These are phyloP conservation scores for Heteromurus nitidus DNA, from an alignment of 2,888 invertebrate genomes.

Conservation along the genomic window DNA sequence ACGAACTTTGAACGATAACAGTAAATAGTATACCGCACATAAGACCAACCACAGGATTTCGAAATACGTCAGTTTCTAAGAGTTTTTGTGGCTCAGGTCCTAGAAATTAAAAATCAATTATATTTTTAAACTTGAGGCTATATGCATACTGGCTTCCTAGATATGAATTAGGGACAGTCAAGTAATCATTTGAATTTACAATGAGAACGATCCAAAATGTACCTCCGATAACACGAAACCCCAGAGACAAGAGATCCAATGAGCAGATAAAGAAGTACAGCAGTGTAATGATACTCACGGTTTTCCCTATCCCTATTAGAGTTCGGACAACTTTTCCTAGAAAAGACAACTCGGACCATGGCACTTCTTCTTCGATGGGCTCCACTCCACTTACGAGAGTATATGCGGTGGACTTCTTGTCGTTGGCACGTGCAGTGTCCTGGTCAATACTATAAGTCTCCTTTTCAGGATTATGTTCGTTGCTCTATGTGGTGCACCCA, in stretches of 20 bases:
- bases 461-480: no score
- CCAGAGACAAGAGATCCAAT: constrained; percentile 75
- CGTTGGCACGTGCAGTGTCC: no score
- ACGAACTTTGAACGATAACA: constrained; percentile 78
- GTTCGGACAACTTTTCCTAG: constrained; percentile 73
- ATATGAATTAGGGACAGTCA: no score
- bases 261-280: constrained; percentile 77
- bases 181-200: constrained; percentile 51
- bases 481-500: no score
- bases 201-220: no score
- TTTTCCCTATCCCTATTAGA: constrained; percentile 71
- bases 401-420: no score
- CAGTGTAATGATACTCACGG: constrained; percentile 73
- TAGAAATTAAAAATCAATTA: constrained; percentile 12
- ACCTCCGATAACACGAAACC: constrained; percentile 75
- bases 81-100: background rate
- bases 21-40: constrained; percentile 79
- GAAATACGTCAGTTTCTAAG: constrained; percentile 74
- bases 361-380: no score
- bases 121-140: constrained; percentile 74
- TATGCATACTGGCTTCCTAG: no score
- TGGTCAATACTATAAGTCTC: no score
- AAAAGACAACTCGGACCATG: constrained; percentile 65
- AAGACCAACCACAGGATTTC: constrained; percentile 78
- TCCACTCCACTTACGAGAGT: no score